These are phyloP conservation scores for Stichodactyla mertensii DNA, from an alignment of 64 coral and sea anemone species.

Conservation along the genomic window DNA sequence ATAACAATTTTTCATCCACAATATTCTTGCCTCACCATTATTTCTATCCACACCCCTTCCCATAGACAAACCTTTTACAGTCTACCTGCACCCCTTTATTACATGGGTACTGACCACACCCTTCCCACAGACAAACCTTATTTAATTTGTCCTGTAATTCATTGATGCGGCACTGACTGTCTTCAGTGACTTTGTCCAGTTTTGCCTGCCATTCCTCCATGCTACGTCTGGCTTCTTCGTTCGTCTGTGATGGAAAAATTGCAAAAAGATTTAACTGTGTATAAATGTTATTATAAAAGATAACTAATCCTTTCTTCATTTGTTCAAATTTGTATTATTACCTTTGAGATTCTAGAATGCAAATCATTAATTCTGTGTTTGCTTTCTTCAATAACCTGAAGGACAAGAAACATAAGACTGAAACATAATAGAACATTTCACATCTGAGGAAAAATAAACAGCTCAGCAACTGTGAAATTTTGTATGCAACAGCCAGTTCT, in stretches of 20 bases:
- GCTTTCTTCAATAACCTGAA: constrained; percentile 63
- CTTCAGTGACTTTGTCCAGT: constrained; percentile 71
- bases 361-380: constrained; percentile 80
- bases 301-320: too few species aligned
- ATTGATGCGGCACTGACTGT: constrained; percentile 64
- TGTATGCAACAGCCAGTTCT: too few species aligned
- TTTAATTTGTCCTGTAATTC: constrained; percentile 68
- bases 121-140: constrained; percentile 33
- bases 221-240: constrained; percentile 84
- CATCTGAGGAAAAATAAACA: too few species aligned
- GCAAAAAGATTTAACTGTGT: background rate
- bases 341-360: constrained; percentile 83
- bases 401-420: background rate
- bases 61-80: too few species aligned
- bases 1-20: too few species aligned
- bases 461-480: too few species aligned
- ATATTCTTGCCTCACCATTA: too few species aligned
- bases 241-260: constrained; percentile 37
- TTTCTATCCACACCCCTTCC: background rate
- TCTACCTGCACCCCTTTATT: background rate
- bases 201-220: constrained; percentile 85
- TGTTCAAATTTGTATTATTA: background rate
- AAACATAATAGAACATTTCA: background rate
- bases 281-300: too few species aligned
- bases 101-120: background rate